Evolutionary conservation across 2,113 vertebrate species (phyloP), one percentile per base, ranked within the genome.

Genomic region (Carettochelys insculpta): DNA sequence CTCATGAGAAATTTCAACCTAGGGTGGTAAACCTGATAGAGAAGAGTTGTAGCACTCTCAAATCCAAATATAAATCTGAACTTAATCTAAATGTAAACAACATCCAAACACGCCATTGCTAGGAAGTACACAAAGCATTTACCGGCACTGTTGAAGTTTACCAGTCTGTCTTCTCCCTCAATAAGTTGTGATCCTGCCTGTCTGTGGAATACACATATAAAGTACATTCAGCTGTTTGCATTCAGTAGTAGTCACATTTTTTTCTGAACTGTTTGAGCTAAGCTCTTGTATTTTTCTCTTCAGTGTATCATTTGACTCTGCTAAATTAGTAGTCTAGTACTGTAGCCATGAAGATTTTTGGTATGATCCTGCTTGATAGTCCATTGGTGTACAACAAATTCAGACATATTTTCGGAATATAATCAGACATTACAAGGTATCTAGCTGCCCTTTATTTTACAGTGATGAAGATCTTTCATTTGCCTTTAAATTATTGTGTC

Each of bases 401-500:
- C 45, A 90, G 34, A 77, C 3, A 2, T 8, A 50, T 61, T 20
- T 41, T 24, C 89, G 25, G 54, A 93, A 48, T 76, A 80, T 27
- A n/a, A 85, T 38, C 0, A 0, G 83, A 91, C 65, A 87, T 80
- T 91, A 89, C 80, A 93, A 95, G 81, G 93, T 83, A 90, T 85
- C 61, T 77, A 90, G 78, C 43, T 27, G 22, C 48, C 56, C 53
- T 58, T 93, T 79, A 78, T 91, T 78, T 87, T 83, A 34, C 87
- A 95, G 80, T 82, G 85, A 90, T 93, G 92, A 95, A 94, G 76
- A 90, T 75, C 41, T 87, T 93, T 34, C 1, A 90, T 96, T 96
- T 96, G 91, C 90, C 0, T 11, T 89, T 96, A 90, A 95, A 83
- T 96, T 95, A 95, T 96, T 94, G 94, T 80, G 78, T 93, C 90